Evolutionary conservation across 2,888 invertebrate species (phyloP), one percentile per base, ranked within the genome.

Genomic region (Stenurella melanura): DNA sequence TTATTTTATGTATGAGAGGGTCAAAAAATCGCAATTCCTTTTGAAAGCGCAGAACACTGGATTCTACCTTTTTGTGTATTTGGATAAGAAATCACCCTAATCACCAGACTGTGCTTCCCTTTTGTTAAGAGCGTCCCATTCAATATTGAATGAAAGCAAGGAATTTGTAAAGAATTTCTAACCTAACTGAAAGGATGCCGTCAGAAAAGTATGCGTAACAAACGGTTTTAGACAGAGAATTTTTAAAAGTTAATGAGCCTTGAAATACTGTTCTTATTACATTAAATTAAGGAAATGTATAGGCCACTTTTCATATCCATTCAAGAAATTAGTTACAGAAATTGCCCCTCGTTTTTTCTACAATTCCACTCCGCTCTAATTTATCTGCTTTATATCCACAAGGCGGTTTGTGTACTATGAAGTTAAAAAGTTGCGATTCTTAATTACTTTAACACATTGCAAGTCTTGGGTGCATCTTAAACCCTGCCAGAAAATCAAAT

Each of bases 191-290:
- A 81, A 81, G 72, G 82, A 78, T 72, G 81, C 74, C 81, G 80
- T 80, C 79, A 80, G 79, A 82, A 71, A 81, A 83, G 83, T 79
- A 77, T 77, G 81, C 81, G 76, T 82, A 82, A 82, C 80, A 83
- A 83, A 83, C 81, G 84, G 82, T 79, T 73, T 78, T 74, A 81
- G 80, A 80, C 77, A 77, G 73, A 77, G 75, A 77, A 79, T 81
- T 83, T 81, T 82, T 77, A 75, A 78, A 78, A 79, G 80, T 81
- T 83, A 84, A 84, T 84, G 84, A 82, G 78, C 81, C 83, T 81
- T 82, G 76, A 82, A 83, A 83, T 81, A 80, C 80, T 79, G 78
- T 78, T 79, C 80, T 83, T 81, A 81, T 82, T 80, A 80, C 73
- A 71, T 79, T 72, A 67, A 78, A 77, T 74, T 73, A 74, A 57